Base-by-base conservation (phyloP, 2,797 vertebrate species). In the Microtus obscurus region DNA sequence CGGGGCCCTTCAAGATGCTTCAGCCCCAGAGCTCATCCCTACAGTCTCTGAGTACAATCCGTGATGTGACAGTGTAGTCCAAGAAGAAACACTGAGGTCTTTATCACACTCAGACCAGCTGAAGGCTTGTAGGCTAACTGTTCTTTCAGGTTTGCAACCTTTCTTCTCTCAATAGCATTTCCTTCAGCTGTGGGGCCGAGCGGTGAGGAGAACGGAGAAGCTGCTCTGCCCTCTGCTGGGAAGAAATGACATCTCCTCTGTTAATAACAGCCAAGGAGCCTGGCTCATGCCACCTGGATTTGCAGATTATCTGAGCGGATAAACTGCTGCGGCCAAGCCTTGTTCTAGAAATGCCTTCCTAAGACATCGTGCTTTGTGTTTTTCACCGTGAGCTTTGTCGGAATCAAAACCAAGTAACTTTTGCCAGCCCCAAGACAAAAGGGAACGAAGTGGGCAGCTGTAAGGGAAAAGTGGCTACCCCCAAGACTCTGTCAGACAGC, bases 221-320 rank as follows among this genome's bases (percentile, higher is more conserved):
- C 3, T 10, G 34, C 69, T 77, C 78, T 77, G 88, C 90, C 87
- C 80, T 56, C 87, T 96, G 74, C 77, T 0, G 45, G 29, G 5
- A 19, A 59, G 61, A 4, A 51, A 3, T 21, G 11, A 0, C 0
- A 37, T 59, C 40, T 37, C 45, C 6, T 10, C 67, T 0, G 10
- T 23, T 51, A 14, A 19, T n/a, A 59, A 37, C 5, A 56, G 4
- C 17, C 1, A 0, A 4, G 27, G 45, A 67, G 19, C 43, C 16
- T 12, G 23, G 16, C 78, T 37, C 10, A 1, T 0, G 2, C 45
- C 34, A 45, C 69, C 11, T 3, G n/a, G 71, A 63, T 63, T 73
- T 76, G 43, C 90, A 17, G 73, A 2, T 90, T 59, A 31, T 10
- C 29, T 23, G 29, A 34, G 23, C 9, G 2, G 25, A 56, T 29